Evolutionary conservation across 2,113 vertebrate genomes (phyloP).

Genomic region (Rana temporaria): DNA sequence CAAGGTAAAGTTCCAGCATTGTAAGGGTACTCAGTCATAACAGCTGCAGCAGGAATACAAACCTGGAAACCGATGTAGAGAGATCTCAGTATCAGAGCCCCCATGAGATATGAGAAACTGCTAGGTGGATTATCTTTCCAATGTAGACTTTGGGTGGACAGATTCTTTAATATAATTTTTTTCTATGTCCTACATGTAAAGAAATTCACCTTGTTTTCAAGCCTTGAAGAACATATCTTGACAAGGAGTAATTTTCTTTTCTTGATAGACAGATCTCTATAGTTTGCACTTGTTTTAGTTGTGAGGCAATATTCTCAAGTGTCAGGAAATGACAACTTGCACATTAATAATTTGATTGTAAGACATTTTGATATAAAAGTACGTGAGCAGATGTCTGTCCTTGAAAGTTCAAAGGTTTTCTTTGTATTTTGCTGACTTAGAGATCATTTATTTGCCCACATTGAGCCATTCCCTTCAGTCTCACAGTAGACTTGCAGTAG

Average conservation of each 20-base stretch:
- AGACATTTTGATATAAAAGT: neutral
- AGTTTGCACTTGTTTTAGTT: neutral
- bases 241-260: neutral
- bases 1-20: no score
- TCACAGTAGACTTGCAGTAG: neutral
- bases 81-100: no score
- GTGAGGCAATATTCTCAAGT: constrained; percentile 1
- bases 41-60: no score
- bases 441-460: neutral
- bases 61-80: no score
- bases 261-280: neutral
- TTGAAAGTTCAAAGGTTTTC: constrained; percentile 1
- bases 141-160: no score
- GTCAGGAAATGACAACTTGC: neutral
- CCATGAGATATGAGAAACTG: no score
- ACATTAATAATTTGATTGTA: constrained; percentile 21
- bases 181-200: no score
- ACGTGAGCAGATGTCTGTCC: neutral
- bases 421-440: constrained; percentile 1
- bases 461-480: neutral
- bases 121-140: no score
- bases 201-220: no score
- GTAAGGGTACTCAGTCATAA: no score
- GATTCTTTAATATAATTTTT: no score
- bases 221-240: neutral